Evolutionary conservation across 2,888 invertebrate genomes (phyloP).

Genomic region (Acholoe squamosa): DNA sequence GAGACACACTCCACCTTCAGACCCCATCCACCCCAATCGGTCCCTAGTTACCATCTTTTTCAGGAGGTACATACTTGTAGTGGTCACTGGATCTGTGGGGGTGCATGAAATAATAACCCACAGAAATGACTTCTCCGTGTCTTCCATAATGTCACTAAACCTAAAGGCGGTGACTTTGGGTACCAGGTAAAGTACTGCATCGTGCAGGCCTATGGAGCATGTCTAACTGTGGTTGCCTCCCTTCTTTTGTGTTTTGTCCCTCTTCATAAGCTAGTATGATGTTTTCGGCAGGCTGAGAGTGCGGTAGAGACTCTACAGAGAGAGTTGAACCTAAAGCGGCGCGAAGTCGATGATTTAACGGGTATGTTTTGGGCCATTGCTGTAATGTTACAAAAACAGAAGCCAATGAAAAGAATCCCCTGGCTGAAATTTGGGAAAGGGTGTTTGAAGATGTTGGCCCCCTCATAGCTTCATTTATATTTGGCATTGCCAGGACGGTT

Average conservation of each 20-base stretch:
- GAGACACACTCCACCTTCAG: not conserved
- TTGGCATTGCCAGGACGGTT: too few species aligned
- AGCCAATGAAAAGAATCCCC: not conserved
- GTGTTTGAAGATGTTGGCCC: too few species aligned
- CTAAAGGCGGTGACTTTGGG: not conserved
- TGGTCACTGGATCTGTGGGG: not conserved
- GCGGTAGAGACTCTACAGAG: constrained; percentile 48
- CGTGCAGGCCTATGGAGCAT: constrained; percentile 47
- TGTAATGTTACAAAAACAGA: not conserved
- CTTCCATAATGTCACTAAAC: not conserved
- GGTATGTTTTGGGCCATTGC: constrained; percentile 60
- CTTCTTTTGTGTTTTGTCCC: not conserved
- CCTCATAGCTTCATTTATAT: too few species aligned
- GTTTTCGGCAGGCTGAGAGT: constrained; percentile 58
- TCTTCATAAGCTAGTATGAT: not conserved
- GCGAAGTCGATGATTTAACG: constrained; percentile 56
- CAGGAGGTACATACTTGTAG: not conserved
- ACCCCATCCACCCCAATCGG: not conserved
- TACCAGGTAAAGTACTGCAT: constrained; percentile 52
- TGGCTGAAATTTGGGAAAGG: too few species aligned
- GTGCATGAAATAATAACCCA: not conserved
- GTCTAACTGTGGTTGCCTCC: not conserved
- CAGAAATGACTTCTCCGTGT: not conserved
- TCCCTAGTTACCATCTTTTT: not conserved
- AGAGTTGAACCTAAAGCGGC: constrained; percentile 53